These are phyloP conservation scores for Steatornis caripensis DNA, from an alignment of 2,113 vertebrate species.

Conservation along the genomic window DNA sequence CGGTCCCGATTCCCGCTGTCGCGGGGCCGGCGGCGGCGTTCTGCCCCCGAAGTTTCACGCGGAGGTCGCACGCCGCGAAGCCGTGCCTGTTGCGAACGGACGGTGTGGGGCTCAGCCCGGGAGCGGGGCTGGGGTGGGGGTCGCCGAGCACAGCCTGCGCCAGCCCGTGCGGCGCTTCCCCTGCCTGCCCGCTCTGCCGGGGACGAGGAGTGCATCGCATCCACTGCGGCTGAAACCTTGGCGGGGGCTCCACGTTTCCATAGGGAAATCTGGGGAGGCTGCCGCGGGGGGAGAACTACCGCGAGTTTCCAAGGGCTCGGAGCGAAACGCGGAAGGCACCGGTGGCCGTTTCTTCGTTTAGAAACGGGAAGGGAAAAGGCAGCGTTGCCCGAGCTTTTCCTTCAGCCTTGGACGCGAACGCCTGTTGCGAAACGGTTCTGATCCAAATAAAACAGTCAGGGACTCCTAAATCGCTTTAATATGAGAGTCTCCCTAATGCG, in stretches of 20 bases:
- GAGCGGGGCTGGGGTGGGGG: too few species aligned
- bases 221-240: background rate
- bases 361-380: background rate
- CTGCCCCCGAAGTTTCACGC: too few species aligned
- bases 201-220: background rate
- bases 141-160: background rate
- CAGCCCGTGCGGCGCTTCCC: background rate
- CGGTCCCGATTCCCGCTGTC: background rate
- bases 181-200: background rate
- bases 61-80: too few species aligned
- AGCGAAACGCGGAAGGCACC: background rate
- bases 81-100: too few species aligned
- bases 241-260: background rate
- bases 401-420: background rate
- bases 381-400: background rate
- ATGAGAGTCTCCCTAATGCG: background rate
- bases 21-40: background rate
- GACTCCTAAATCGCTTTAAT: background rate
- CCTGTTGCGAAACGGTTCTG: background rate
- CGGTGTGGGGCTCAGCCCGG: too few species aligned
- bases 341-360: background rate
- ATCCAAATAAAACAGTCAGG: background rate
- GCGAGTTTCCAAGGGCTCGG: background rate
- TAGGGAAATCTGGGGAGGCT: background rate
- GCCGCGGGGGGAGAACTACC: background rate